Evolutionary conservation across 1,140 invertebrate genomes (phyloP), one percentile per base, ranked within the genome.

Genomic region (Cydia pomonella): DNA sequence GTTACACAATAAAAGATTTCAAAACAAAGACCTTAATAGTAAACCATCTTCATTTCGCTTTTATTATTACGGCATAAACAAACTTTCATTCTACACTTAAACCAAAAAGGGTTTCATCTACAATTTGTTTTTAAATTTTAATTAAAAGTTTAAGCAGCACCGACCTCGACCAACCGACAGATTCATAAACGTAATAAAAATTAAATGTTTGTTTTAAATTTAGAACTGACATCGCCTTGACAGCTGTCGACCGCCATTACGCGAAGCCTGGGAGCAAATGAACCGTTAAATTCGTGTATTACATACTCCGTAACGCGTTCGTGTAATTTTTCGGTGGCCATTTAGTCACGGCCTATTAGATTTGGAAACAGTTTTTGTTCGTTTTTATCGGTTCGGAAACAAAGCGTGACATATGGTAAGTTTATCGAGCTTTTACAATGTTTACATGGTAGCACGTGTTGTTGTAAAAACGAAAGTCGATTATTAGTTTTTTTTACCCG

Each of bases 201-300:
- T 76, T 79, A 85, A 87, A 85, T 90, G 88, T 92, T 87, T 88
- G 86, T 90, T 90, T 92, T 89, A 87, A 87, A 89, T 91, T 89
- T 91, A 89, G 87, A 89, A 86, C 85, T 86, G 87, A 87, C 87
- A 84, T 76, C 73, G 73, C 79, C 81, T 79, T 87, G 89, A 89
- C 90, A 92, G 90, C 88, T 91, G 89, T 86, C 87, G 73, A 80
- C 78, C 82, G 80, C 87, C 84, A 89, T 90, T 87, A 87, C 79
- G 79, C 79, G 72, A 77, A 79, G 78, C 79, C 80, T 80, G 81
- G 83, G 81, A 88, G 29, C 64, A 6, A 90, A 90, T 91, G 87
- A 90, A 91, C 84, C 85, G 84, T 87, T 86, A 86, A 90, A 87
- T 81, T 62, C 77, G 79, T 87, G 86, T 87, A 90, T 81, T 82